These are phyloP conservation scores for Xylophagus ater DNA, from an alignment of 2,888 invertebrate genomes.

Conservation along the genomic window DNA sequence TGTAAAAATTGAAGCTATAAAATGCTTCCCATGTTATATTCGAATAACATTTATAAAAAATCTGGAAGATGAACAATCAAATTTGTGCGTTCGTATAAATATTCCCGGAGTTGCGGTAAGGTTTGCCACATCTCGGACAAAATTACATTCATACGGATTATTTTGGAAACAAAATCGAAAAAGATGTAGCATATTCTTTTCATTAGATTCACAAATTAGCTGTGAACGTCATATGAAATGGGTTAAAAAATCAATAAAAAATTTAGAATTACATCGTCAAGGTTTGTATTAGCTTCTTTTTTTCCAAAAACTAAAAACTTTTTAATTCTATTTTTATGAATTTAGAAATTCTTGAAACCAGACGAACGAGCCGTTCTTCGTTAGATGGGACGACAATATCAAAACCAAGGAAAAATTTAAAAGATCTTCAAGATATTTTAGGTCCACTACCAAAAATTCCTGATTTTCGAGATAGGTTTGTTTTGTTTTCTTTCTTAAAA, in stretches of 20 bases:
- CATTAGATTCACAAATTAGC: slow-evolving; percentile 32
- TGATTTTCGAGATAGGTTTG: slow-evolving; percentile 22
- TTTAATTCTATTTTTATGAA: neutral
- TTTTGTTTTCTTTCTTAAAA: neutral
- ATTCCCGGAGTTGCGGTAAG: slow-evolving; percentile 36
- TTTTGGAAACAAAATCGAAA: slow-evolving; percentile 40
- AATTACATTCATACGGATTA: slow-evolving; percentile 34
- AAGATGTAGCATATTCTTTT: slow-evolving; percentile 35
- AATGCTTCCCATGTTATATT: slow-evolving; percentile 38
- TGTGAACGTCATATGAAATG: slow-evolving; percentile 38
- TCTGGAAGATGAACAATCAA: slow-evolving; percentile 19
- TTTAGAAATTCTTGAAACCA: slow-evolving; percentile 32
- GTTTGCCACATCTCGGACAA: slow-evolving; percentile 35
- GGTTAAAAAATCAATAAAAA: slow-evolving; percentile 38
- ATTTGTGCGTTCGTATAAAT: slow-evolving; percentile 32
- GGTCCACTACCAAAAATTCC: slow-evolving; percentile 37
- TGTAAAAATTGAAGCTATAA: slow-evolving; percentile 39
- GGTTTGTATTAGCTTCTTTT: too few relatives aligned
- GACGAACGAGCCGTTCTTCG: slow-evolving; percentile 27
- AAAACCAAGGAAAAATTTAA: neutral
- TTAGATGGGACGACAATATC: slow-evolving; percentile 4
- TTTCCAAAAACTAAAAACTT: too few relatives aligned
- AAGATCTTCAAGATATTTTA: slow-evolving; percentile 24
- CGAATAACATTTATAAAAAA: slow-evolving; percentile 31
- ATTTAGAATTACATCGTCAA: slow-evolving; percentile 35